Evolutionary conservation across 2,797 vertebrate species (phyloP).

Genomic region (Geotrypetes seraphini): DNA sequence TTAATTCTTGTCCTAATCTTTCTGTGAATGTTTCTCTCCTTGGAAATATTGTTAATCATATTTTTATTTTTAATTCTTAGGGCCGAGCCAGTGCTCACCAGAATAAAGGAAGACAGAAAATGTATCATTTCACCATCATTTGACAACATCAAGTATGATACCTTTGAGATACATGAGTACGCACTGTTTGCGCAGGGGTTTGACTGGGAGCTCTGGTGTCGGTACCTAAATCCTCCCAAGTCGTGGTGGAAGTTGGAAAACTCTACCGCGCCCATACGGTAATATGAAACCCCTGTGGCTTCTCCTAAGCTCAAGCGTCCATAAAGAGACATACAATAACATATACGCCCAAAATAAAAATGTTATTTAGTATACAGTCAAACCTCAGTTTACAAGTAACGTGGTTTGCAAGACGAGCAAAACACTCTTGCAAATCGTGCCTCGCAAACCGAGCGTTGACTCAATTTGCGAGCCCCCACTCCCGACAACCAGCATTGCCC

Average conservation of each 20-base stretch:
- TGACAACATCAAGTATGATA: constrained; percentile 94
- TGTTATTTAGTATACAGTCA: too few species aligned
- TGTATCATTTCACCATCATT: constrained; percentile 89
- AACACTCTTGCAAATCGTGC: too few species aligned
- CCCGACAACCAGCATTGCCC: too few species aligned
- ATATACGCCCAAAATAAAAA: too few species aligned
- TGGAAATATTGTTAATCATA: too few species aligned
- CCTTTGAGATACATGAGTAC: constrained; percentile 90
- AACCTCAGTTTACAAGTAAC: too few species aligned
- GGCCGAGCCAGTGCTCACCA: constrained; percentile 84
- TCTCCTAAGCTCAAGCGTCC: background rate
- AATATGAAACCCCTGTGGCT: constrained; percentile 1
- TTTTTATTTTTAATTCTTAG: constrained; percentile 37
- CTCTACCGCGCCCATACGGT: constrained; percentile 90
- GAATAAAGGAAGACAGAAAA: constrained; percentile 86
- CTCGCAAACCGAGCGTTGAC: too few species aligned
- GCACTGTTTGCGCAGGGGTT: constrained; percentile 88
- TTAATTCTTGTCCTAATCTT: too few species aligned
- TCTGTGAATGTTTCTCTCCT: too few species aligned
- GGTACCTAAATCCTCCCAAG: constrained; percentile 89
- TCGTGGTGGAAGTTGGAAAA: constrained; percentile 91
- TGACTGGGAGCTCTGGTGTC: constrained; percentile 95
- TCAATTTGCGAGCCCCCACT: too few species aligned
- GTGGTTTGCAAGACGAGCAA: too few species aligned
- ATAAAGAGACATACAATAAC: background rate